Conservation (phyloP, 2,113 vertebrate genomes). For the Xyrauchen texanus region DNA sequence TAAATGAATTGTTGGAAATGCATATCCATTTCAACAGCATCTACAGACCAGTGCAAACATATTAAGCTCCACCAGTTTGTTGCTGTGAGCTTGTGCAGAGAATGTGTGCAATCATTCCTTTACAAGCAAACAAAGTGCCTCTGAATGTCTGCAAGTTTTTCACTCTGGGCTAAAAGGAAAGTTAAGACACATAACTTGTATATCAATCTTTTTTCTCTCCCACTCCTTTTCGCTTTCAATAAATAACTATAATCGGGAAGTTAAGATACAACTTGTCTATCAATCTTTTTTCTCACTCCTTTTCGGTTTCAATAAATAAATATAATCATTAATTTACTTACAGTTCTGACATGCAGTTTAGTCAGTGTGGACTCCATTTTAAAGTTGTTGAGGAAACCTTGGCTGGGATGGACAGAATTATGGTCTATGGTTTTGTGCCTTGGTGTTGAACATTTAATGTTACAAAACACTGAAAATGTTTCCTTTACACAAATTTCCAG, state of each 20-base stretch:
- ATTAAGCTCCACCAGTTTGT: constrained; percentile 37
- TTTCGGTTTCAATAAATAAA: neutral
- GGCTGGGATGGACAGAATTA: no score
- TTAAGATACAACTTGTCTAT: neutral
- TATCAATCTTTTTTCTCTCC: neutral
- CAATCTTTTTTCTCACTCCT: neutral
- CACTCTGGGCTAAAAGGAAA: neutral
- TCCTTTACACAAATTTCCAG: no score
- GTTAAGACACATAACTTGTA: neutral
- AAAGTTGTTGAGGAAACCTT: no score
- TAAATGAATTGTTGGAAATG: constrained; percentile 62
- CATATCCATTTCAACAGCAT: constrained; percentile 40
- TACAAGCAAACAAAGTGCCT: constrained; percentile 10
- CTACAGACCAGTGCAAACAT: constrained; percentile 23
- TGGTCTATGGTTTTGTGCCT: no score
- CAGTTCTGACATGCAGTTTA: neutral
- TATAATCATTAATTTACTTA: neutral
- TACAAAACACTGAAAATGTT: no score
- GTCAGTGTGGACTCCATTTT: no score
- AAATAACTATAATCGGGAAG: neutral
- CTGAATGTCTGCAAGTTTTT: neutral
- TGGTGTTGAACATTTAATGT: no score
- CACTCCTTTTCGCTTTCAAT: neutral
- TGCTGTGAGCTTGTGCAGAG: neutral
- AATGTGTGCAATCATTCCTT: constrained; percentile 4